Evolutionary conservation across 1,140 invertebrate genomes (phyloP).

Genomic region (Acromyrmex heyeri): DNA sequence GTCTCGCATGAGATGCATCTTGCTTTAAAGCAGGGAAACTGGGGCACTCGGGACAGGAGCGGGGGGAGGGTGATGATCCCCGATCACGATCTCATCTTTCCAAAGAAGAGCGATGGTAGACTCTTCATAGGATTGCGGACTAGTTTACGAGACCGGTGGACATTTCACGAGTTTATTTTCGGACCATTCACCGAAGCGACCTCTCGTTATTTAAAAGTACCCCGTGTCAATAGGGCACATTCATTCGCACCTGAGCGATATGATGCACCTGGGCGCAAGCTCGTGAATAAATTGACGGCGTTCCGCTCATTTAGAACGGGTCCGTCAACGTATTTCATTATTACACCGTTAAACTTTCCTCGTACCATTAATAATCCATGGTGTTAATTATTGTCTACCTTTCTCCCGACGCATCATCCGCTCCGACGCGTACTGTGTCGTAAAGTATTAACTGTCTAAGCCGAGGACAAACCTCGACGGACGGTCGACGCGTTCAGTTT

Average conservation of each 20-base stretch:
- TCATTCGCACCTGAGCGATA: slow-evolving; percentile 62
- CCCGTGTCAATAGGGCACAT: slow-evolving; percentile 62
- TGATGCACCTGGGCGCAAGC: not conserved
- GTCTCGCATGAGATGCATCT: slow-evolving; percentile 38
- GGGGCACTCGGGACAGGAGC: not conserved
- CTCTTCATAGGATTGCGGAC: not conserved
- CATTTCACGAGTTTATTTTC: slow-evolving; percentile 27
- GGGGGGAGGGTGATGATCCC: not conserved
- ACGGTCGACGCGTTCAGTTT: slow-evolving; percentile 1
- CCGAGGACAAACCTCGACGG: not conserved
- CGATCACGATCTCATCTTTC: not conserved
- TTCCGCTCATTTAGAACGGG: not conserved
- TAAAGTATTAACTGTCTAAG: slow-evolving; percentile 3
- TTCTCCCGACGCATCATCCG: not conserved
- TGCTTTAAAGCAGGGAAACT: slow-evolving; percentile 37
- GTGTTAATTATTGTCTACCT: slow-evolving; percentile 36
- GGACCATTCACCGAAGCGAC: slow-evolving; percentile 32
- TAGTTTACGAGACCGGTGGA: not conserved
- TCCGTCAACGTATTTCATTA: slow-evolving; percentile 15
- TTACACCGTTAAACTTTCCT: slow-evolving; percentile 46
- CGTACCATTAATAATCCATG: slow-evolving; percentile 34
- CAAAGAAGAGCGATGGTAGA: slow-evolving; percentile 24
- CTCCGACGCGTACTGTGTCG: not conserved
- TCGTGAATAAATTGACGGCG: slow-evolving; percentile 61
- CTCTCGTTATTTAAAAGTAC: slow-evolving; percentile 22